phyloP scores from a whole-genome alignment of 2,888 invertebrate genomes.

The Bellardia bayeri region DNA sequence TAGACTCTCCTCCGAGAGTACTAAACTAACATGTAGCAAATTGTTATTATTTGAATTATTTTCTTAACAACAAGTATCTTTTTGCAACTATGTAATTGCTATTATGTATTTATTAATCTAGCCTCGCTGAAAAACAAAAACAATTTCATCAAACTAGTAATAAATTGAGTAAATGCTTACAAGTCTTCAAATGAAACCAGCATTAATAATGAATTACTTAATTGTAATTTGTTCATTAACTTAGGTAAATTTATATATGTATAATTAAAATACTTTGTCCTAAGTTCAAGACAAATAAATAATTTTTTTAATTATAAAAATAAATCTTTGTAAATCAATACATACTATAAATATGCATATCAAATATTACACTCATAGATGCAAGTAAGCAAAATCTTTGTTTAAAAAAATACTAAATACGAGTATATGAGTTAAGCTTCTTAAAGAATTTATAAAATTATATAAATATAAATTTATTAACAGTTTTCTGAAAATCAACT shows the following conservation, averaged over 20 bases:
- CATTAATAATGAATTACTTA: background rate
- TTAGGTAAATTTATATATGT: slow-evolving; percentile 37
- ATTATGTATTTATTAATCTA: too few relatives aligned
- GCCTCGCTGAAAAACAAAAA: background rate
- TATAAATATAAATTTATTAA: too few relatives aligned
- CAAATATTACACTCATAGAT: slow-evolving; percentile 6
- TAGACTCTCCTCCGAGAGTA: too few relatives aligned
- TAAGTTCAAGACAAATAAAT: slow-evolving; percentile 55
- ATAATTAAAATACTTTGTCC: slow-evolving; percentile 56
- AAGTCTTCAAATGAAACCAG: background rate
- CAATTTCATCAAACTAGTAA: background rate
- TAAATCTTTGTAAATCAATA: slow-evolving; percentile 13
- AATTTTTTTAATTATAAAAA: background rate
- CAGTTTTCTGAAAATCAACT: too few relatives aligned
- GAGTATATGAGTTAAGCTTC: too few relatives aligned
- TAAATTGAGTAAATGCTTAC: background rate
- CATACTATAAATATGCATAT: slow-evolving; percentile 21
- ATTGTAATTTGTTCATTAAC: slow-evolving; percentile 25
- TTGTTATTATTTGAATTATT: background rate
- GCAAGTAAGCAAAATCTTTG: background rate
- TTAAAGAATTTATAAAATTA: too few relatives aligned
- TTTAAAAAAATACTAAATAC: too few relatives aligned
- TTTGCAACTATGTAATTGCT: slow-evolving; percentile 5
- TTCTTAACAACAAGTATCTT: background rate
- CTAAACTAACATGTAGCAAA: too few relatives aligned